Conservation (phyloP, 2,888 invertebrate genomes). For the Blera fallax region DNA sequence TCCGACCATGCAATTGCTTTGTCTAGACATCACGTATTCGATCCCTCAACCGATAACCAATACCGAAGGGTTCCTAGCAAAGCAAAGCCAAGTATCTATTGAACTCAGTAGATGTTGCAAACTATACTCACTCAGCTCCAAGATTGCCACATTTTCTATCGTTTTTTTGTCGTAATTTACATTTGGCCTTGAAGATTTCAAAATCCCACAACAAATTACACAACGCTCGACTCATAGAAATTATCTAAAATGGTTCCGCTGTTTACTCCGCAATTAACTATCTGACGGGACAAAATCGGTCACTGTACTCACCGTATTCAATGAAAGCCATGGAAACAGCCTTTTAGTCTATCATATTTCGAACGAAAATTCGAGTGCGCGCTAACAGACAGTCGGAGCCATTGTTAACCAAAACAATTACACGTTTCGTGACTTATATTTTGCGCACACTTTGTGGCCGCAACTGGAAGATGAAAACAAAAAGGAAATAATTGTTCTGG, state of each 20-base stretch:
- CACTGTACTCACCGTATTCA: not conserved
- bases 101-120: not conserved
- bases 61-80: not conserved
- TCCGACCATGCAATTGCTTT: not conserved
- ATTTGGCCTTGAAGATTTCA: not conserved
- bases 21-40: not conserved
- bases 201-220: not conserved
- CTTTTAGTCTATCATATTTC: not conserved
- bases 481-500: slow-evolving; percentile 54
- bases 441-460: not conserved
- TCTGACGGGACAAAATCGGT: not conserved
- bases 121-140: not conserved
- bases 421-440: slow-evolving; percentile 10
- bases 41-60: not conserved
- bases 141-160: not conserved
- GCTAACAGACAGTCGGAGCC: not conserved
- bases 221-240: not conserved
- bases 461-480: slow-evolving; percentile 24
- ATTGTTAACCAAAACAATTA: slow-evolving; percentile 35
- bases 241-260: slow-evolving; percentile 2
- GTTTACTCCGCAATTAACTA: not conserved
- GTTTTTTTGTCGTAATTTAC: not conserved
- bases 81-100: not conserved
- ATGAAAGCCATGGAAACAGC: slow-evolving; percentile 6
- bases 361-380: not conserved